Evolutionary conservation across 2,797 vertebrate species (phyloP).

Genomic region (Mormyrus hasselquistii): DNA sequence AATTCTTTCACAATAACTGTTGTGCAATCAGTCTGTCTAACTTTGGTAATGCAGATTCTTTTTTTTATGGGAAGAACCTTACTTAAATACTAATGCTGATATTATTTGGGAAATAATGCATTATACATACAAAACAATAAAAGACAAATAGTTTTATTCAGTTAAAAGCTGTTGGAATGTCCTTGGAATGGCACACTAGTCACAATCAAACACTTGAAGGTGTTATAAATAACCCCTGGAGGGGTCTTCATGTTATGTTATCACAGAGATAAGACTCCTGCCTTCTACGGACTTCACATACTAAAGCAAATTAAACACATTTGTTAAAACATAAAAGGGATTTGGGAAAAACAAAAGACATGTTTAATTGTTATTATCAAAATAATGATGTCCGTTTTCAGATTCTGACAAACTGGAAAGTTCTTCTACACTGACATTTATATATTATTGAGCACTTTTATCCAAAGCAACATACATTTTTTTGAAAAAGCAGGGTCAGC

Average conservation of each 20-base stretch:
- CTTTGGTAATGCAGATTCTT: not conserved
- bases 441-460: not conserved
- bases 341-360: not conserved
- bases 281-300: conserved; percentile 74
- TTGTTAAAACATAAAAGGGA: not conserved
- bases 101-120: not conserved
- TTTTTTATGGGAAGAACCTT: not conserved
- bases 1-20: not conserved
- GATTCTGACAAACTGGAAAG: not conserved
- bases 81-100: not conserved
- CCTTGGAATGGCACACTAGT: conserved; percentile 52
- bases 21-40: not conserved
- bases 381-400: not conserved
- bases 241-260: conserved; percentile 59
- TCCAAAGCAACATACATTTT: not conserved
- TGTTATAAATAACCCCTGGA: conserved; percentile 80
- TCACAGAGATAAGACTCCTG: conserved; percentile 70
- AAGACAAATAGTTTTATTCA: not conserved
- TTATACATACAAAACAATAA: not conserved
- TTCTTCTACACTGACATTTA: not conserved
- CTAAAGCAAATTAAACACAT: conserved; percentile 44
- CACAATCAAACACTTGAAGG: conserved; percentile 58
- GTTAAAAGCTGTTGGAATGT: conserved; percentile 28
- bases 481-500: not conserved
- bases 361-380: not conserved